Base-by-base conservation (phyloP, 2,888 invertebrate species). In the Ecdyonurus torrentis region DNA sequence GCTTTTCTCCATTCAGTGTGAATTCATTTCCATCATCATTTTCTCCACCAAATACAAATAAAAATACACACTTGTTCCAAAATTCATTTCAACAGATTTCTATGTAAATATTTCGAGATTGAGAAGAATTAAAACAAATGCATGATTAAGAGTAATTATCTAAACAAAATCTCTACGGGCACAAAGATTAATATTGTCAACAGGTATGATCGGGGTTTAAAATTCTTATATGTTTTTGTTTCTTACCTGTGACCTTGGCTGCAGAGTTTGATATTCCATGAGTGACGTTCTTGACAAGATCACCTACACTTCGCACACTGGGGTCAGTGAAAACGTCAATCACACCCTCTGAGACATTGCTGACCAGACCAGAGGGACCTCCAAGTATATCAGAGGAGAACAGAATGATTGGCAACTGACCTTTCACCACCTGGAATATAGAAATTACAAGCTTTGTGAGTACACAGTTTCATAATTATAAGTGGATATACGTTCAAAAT, bases 311-410 rank as follows among this genome's bases (percentile, higher is more conserved):
- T 52, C 95, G 94, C 0, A 98, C 89, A 73, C 91, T 94, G 52
- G 95, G 94, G 74, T 98, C 97, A 67, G 88, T 86, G 67, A 98
- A 83, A 61, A 98, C 79, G 1, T 93, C 93, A 1, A 91, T 86
- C 37, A 98, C 86, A 25, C 98, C 97, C 77, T 97, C 97, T 1
- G 92, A 89, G 52, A 99, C 87, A 78, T 99, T 98, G 71, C 91
- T 91, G 66, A 97, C 85, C 70, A 99, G 87, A 18, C 98, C 98
- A 59, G 96, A 75, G 1, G 99, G 99, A 78, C 97, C 98, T 52
- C 99, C 99, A 61, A 99, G 82, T 74, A 99, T 97, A 76, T 99
- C 98, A 23, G 97, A 92, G 0, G 97, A 93, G 2, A 95, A 97
- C 63, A 99, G 77, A 71, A 99, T 97, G 68, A 89, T 89, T 2